Conservation (phyloP, 2,797 vertebrate genomes). For the Gymnopithys bicolor region DNA sequence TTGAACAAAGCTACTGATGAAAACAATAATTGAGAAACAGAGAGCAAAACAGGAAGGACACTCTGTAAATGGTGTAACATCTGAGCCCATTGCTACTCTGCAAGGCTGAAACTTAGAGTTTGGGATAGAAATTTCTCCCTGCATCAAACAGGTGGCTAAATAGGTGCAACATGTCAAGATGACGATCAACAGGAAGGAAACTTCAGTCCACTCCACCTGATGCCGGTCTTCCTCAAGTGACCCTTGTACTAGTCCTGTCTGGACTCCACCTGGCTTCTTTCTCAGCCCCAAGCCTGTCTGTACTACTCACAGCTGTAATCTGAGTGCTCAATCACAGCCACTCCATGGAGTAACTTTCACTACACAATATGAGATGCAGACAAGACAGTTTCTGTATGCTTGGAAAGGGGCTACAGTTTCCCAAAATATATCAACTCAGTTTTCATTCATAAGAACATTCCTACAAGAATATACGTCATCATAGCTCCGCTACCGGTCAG, state of each 20-base stretch:
- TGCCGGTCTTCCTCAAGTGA: neutral
- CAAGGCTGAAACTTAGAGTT: neutral
- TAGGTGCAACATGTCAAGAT: neutral
- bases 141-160: neutral
- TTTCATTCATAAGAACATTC: neutral
- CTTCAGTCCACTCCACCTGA: neutral
- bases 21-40: neutral
- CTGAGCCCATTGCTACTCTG: neutral
- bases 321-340: neutral
- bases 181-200: neutral
- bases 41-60: neutral
- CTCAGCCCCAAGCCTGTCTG: neutral
- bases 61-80: neutral
- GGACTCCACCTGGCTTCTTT: neutral
- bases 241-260: neutral
- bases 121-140: neutral
- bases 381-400: neutral
- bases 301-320: neutral
- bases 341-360: neutral
- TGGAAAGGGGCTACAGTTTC: neutral
- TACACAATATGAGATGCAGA: neutral
- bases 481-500: neutral
- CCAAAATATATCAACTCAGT: neutral
- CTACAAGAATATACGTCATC: neutral
- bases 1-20: neutral